phyloP scores from a whole-genome alignment of 2,797 vertebrate genomes.

The Tapirus indicus region DNA sequence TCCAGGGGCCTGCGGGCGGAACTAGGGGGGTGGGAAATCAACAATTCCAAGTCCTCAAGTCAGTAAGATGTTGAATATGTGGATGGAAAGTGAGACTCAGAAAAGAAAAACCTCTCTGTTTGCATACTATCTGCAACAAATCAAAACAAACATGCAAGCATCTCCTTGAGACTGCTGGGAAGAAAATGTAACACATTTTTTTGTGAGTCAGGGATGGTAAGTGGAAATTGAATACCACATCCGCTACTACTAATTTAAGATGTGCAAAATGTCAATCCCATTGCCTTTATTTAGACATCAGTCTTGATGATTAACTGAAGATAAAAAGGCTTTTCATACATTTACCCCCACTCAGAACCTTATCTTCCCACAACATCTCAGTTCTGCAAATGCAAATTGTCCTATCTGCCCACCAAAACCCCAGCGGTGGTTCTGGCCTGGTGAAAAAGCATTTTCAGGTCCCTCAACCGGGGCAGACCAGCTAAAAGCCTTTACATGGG shows the following conservation, averaged over 20 bases:
- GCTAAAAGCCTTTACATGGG: neutral
- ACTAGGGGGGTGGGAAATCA: neutral
- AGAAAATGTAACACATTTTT: neutral
- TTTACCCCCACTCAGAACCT: neutral
- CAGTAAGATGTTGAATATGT: neutral
- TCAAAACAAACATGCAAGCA: constrained; percentile 3
- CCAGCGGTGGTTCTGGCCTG: neutral
- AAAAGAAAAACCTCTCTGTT: constrained; percentile 19
- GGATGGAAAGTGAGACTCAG: neutral
- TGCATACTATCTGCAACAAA: neutral
- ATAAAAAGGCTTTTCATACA: neutral
- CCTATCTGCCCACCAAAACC: neutral
- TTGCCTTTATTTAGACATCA: neutral
- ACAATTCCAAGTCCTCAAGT: neutral
- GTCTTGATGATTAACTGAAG: neutral
- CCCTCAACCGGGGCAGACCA: neutral
- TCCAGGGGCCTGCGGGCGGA: neutral
- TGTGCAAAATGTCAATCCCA: neutral
- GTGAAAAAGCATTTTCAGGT: neutral
- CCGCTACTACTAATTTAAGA: neutral
- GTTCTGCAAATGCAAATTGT: neutral
- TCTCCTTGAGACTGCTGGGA: neutral
- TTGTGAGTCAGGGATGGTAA: neutral
- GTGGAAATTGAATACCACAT: neutral
- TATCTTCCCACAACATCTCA: neutral